A percentile compares a stretch with the other conserved stretches of the same genome.
Evolutionary conservation across 2,888 invertebrate genomes (phyloP).

Genomic region (Scaptomyza caliginosa): DNA sequence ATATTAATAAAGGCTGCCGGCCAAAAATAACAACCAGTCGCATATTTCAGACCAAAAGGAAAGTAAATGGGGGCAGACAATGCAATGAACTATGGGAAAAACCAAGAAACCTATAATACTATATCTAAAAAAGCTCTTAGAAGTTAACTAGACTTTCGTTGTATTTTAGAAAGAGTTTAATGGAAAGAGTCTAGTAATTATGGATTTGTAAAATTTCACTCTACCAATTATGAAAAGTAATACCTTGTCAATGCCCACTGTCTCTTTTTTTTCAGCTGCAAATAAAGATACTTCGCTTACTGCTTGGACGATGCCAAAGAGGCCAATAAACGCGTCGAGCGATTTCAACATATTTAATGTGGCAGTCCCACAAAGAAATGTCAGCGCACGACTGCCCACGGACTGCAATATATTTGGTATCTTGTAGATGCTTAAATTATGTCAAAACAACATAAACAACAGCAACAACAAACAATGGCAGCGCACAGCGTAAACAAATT

Average conservation of each 20-base stretch:
- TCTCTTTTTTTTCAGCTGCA: conserved; percentile 18
- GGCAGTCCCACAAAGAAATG: conserved; percentile 65
- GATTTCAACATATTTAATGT: conserved; percentile 71
- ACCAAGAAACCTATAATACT: not conserved
- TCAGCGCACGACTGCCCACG: conserved; percentile 52
- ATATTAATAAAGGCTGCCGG: conserved; percentile 73
- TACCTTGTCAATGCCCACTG: conserved; percentile 6
- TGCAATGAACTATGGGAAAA: conserved; percentile 11
- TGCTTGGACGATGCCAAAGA: conserved; percentile 35
- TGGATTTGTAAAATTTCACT: too few relatives aligned
- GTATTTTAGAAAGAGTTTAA: not conserved
- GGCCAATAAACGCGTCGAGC: conserved; percentile 38
- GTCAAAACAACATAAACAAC: conserved; percentile 11
- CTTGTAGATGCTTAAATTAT: conserved; percentile 39
- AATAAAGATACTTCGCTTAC: conserved; percentile 21
- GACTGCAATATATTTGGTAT: conserved; percentile 49
- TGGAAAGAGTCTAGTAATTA: too few relatives aligned
- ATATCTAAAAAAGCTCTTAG: not conserved
- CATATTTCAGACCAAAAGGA: conserved; percentile 38
- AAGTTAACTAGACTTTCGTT: not conserved
- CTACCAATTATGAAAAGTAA: not conserved
- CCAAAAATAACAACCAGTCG: conserved; percentile 63
- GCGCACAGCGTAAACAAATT: conserved; percentile 33
- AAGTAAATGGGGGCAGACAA: conserved; percentile 48
- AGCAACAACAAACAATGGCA: not conserved